Conservation (phyloP, 2,797 vertebrate species). For the Sphenodon punctatus region DNA sequence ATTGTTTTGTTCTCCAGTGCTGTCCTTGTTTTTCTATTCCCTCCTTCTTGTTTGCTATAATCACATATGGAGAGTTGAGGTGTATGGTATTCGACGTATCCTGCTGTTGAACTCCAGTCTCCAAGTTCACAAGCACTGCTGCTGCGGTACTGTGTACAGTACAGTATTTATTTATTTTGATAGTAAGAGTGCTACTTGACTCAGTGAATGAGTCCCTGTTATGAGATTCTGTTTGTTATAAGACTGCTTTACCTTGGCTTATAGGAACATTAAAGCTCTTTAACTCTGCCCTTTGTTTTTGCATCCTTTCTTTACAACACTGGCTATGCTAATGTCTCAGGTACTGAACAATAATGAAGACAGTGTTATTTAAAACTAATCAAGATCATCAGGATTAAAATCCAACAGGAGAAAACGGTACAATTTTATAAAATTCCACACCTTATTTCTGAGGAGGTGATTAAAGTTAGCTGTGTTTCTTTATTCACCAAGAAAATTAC, state of each 20-base stretch:
- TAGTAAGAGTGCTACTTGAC: constrained; percentile 34
- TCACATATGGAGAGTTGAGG: background rate
- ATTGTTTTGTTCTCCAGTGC: constrained; percentile 21
- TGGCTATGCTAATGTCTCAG: background rate
- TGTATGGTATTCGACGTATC: background rate
- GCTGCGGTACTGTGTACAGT: background rate
- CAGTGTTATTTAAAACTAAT: constrained; percentile 21
- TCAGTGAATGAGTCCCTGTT: constrained; percentile 27
- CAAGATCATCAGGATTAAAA: constrained; percentile 2
- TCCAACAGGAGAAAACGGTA: background rate
- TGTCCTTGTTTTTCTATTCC: background rate
- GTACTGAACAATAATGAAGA: constrained; percentile 7
- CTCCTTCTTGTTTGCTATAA: constrained; percentile 40
- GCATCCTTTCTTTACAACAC: constrained; percentile 13
- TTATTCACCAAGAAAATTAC: constrained; percentile 11
- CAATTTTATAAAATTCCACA: background rate
- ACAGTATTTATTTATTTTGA: constrained; percentile 60
- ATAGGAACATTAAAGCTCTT: constrained; percentile 22
- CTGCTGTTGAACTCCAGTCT: constrained; percentile 49
- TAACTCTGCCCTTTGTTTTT: constrained; percentile 45
- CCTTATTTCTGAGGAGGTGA: background rate
- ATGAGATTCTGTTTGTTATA: constrained; percentile 25
- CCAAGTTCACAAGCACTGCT: background rate
- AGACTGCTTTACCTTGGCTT: constrained; percentile 39
- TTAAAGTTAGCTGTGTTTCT: background rate